These are phyloP conservation scores for Cephus pulcher DNA, from an alignment of 2,888 invertebrate genomes.

Conservation along the genomic window DNA sequence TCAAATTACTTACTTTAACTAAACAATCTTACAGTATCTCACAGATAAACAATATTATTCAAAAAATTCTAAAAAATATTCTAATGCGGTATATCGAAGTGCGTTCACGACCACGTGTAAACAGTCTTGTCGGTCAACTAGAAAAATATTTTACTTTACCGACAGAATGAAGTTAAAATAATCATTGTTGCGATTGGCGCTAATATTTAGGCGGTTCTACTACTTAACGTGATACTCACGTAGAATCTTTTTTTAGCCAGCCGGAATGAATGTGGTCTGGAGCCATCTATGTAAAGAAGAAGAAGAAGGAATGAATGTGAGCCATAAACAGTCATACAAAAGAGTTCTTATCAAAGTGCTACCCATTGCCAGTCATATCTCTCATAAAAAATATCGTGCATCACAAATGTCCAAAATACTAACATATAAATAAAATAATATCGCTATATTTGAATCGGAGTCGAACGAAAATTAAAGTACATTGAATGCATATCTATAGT, in stretches of 20 bases:
- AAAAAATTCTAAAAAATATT: neutral
- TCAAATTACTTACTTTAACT: neutral
- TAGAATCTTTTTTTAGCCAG: neutral
- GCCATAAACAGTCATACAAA: no score
- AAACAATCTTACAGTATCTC: neutral
- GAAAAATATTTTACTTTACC: neutral
- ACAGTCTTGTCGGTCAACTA: neutral
- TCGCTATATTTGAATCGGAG: no score
- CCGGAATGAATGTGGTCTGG: neutral
- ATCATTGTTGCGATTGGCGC: neutral
- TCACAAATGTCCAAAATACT: neutral
- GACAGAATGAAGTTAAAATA: neutral
- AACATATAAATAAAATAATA: neutral
- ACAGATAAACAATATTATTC: neutral
- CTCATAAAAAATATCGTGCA: no score
- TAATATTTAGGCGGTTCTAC: neutral
- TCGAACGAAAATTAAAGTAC: no score
- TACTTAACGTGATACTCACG: neutral
- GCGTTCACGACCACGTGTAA: neutral
- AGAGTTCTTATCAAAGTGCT: no score
- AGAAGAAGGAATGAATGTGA: neutral
- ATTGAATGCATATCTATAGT: no score
- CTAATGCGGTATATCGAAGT: neutral
- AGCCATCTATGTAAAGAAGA: no score
- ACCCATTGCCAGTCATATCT: no score